Base-by-base conservation (phyloP, 1,140 invertebrate genomes). In the Pseudomyrmex dendroicus region DNA sequence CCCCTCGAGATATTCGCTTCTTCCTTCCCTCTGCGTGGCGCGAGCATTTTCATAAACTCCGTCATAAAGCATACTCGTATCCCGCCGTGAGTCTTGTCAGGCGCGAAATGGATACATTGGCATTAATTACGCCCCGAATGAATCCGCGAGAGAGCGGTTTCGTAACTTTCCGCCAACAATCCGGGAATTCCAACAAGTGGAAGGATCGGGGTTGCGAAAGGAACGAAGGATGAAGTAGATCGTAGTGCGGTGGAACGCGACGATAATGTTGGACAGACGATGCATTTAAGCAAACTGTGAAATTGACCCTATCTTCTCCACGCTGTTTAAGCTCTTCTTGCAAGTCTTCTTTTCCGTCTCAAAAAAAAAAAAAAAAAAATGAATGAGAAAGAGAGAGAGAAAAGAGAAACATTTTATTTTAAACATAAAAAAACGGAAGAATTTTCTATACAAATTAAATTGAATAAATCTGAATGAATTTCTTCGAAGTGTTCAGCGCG, bases 21-120 rank as follows among this genome's bases (percentile, higher is more conserved):
- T 74, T 76, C 86, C 73, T 74, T 50, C 20, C 56, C 25, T 64
- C 70, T 63, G 83, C 77, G 54, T 63, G 57, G 83, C 82, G 87
- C 46, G 90, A 91, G 89, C 83, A 87, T 87, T 90, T 91, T 92
- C 89, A 91, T 91, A 91, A 91, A 90, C 88, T 90, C 80, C 35
- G 62, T 87, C 86, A 85, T 90, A 87, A 91, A 91, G 83, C 88
- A 84, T 78, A 82, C 80, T 87, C 86, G 59, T 57, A 80, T 74
- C 62, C 82, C 57, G 25, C 9, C 25, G 0, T n/a, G 12, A 25
- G 61, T 20, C 63, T 25, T 56, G 17, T 10, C 25, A 56, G 44
- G 35, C 54, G 50, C 66, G 44, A 80, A 72, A 80, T 70, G 66
- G 54, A 80, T 80, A 72, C 66, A 70, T 80, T 59, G 76, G 76